Percentiles rank a stretch among this genome's conserved stretches.
Conservation (phyloP, 2,888 invertebrate genomes). For the Steinernema hermaphroditum region DNA sequence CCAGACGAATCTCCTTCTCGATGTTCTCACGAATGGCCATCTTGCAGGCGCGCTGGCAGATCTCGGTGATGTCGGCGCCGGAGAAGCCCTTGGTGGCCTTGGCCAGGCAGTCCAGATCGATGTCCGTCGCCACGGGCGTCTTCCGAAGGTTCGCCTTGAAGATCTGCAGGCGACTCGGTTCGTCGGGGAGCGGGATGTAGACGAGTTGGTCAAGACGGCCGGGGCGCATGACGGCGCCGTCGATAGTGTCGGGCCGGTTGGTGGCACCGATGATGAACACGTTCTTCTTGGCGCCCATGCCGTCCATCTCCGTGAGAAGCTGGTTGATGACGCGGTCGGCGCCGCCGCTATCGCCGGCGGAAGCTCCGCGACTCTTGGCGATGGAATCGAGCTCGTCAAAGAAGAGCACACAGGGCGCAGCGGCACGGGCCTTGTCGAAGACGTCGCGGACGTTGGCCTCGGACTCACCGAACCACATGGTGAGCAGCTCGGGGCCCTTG, state of each 20-base stretch:
- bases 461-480: constrained; percentile 99
- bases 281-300: constrained; percentile 98
- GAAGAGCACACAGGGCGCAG: constrained; percentile 96
- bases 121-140: constrained; percentile 71
- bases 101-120: constrained; percentile 77
- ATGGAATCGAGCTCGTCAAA: constrained; percentile 99
- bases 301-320: constrained; percentile 98
- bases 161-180: constrained; percentile 91
- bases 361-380: constrained; percentile 76
- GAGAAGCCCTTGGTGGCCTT: constrained; percentile 85
- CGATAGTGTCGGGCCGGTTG: constrained; percentile 89
- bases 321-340: constrained; percentile 98
- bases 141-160: constrained; percentile 78
- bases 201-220: constrained; percentile 96
- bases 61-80: constrained; percentile 97
- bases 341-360: constrained; percentile 91
- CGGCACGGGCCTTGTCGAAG: constrained; percentile 96
- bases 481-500: constrained; percentile 89
- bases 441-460: constrained; percentile 98
- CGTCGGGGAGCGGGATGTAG: constrained; percentile 97
- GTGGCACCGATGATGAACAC: constrained; percentile 97
- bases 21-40: constrained; percentile 94
- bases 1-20: constrained; percentile 84
- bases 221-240: constrained; percentile 94
- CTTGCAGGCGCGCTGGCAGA: constrained; percentile 97